phyloP scores from a whole-genome alignment of 2,888 invertebrate genomes.

The Brenthis ino region DNA sequence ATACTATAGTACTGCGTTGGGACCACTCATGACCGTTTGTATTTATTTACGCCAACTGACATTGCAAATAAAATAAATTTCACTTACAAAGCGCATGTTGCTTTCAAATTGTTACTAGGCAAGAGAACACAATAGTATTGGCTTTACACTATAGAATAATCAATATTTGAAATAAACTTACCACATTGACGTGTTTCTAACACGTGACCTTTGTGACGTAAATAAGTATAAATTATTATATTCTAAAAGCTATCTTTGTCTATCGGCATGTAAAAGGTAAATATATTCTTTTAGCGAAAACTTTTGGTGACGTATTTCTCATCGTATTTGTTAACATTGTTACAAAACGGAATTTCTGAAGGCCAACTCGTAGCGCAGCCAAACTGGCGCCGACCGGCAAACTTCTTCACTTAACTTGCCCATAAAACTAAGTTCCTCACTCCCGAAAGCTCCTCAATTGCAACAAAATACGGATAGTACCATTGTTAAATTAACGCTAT shows the following conservation, averaged over 20 bases:
- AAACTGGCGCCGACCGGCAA: constrained; percentile 55
- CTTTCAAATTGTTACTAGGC: background rate
- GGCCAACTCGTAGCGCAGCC: constrained; percentile 43
- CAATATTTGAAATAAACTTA: background rate
- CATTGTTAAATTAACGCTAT: constrained; percentile 46
- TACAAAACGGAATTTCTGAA: constrained; percentile 20
- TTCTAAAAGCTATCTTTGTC: background rate
- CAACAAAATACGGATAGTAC: constrained; percentile 37
- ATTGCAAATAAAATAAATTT: constrained; percentile 2
- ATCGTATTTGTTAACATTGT: constrained; percentile 14
- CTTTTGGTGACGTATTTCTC: constrained; percentile 21
- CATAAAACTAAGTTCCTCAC: constrained; percentile 62
- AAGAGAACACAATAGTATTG: too few relatives aligned
- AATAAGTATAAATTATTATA: background rate
- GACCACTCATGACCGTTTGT: background rate
- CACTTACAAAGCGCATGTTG: background rate
- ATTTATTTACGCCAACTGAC: background rate
- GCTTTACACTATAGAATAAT: background rate
- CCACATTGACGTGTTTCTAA: background rate
- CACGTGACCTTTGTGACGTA: background rate
- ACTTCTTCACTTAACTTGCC: constrained; percentile 61
- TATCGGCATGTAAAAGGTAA: background rate
- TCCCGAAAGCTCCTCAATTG: constrained; percentile 55
- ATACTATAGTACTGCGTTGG: background rate
- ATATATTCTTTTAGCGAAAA: constrained; percentile 17